Evolutionary conservation across 2,888 invertebrate genomes (phyloP), one percentile per base, ranked within the genome.

Genomic region (Danaus chrysippus): DNA sequence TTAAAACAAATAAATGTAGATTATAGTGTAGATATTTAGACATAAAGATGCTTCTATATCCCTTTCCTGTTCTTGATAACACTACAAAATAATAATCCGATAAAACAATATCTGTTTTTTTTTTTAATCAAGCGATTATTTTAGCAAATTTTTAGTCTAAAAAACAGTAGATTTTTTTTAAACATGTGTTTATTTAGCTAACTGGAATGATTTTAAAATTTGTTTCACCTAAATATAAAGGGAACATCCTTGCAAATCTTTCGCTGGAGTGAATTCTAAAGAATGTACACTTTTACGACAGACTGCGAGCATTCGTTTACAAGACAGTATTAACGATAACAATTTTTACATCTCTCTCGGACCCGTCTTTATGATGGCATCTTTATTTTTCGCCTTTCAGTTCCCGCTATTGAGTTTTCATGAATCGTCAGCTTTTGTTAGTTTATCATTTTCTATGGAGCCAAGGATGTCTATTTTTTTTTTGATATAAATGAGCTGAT

Each of bases 321-420:
- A 74, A 74, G 74, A 77, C 76, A 76, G 76, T 73, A 77, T 73
- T 76, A 78, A 78, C 77, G 76, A 78, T 78, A 78, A 79, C 72
- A 76, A 75, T 77, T 76, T 76, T 77, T 75, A 76, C 72, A 72
- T 74, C 72, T 70, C 70, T 57, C 70, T 67, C 64, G 59, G 61
- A 55, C 59, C 57, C 63, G 56, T 65, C 23, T 49, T 57, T 57
- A 57, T 65, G 66, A 67, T 61, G 60, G 60, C 63, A 63, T 63
- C 62, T 63, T 67, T 68, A 68, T 70, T 69, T 70, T 65, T 68
- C 59, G 66, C 59, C 66, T 66, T 70, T 68, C 62, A 68, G 69
- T 68, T 66, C 58, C 68, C 66, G 54, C 70, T 65, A 70, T 73
- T 73, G 70, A 69, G 65, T 58, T 66, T 67, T 73, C 71, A 76